Evolutionary conservation across 2,113 vertebrate species (phyloP).

Genomic region (Pelmatolapia mariae): DNA sequence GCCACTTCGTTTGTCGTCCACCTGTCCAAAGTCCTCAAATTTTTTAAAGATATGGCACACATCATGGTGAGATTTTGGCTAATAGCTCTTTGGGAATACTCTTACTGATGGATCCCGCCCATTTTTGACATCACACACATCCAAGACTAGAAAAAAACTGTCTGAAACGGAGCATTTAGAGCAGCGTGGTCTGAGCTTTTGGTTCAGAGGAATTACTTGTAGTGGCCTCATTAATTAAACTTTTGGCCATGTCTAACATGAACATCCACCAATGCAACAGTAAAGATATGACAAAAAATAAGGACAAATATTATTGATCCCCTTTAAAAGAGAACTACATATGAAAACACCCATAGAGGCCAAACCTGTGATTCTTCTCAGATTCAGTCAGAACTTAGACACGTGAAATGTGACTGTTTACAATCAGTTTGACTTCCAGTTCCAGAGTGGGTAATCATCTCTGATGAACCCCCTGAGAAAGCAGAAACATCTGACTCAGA

Average conservation of each 20-base stretch:
- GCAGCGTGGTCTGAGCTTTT: background rate
- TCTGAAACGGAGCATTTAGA: background rate
- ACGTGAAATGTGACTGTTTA: background rate
- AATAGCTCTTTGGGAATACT: background rate
- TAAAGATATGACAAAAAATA: background rate
- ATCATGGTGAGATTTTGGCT: background rate
- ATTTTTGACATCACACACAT: background rate
- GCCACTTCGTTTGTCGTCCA: fast-evolving
- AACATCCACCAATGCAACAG: background rate
- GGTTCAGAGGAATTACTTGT: background rate
- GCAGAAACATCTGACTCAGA: background rate
- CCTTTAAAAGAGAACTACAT: background rate
- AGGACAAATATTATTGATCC: background rate
- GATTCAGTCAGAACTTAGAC: background rate
- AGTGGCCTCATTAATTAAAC: background rate
- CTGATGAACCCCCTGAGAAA: background rate
- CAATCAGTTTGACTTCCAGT: background rate
- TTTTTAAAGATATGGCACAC: background rate
- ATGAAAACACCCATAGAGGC: background rate
- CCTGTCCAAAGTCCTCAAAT: background rate
- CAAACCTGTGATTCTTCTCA: background rate
- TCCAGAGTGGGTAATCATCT: background rate
- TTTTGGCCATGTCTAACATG: fast-evolving
- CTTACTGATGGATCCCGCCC: fast-evolving
- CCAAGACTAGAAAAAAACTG: background rate